Percentiles rank a stretch among this genome's conserved stretches.
phyloP scores from a whole-genome alignment of 2,888 invertebrate genomes.

The Orchestes rusci region DNA sequence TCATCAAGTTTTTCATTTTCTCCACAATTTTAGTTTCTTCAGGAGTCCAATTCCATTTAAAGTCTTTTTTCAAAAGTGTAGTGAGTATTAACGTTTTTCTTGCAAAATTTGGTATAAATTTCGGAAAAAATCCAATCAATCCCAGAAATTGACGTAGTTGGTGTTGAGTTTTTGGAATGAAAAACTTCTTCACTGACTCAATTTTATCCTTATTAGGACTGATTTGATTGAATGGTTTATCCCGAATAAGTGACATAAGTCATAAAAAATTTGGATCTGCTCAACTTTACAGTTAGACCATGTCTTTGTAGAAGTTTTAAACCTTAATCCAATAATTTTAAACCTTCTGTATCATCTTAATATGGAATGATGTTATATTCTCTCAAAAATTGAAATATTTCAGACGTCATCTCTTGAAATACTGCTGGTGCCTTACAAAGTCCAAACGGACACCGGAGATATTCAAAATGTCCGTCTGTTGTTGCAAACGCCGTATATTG shows the following conservation, averaged over 20 bases:
- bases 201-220: not conserved
- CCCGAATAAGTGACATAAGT: conserved; percentile 3
- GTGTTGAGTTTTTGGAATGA: conserved; percentile 1
- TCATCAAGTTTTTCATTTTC: no score
- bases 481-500: conserved; percentile 3
- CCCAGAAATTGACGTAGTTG: conserved; percentile 4
- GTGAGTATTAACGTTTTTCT: not conserved
- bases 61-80: no score
- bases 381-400: not conserved
- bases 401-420: conserved; percentile 5
- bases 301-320: conserved; percentile 2
- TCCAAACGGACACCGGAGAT: not conserved
- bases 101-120: no score
- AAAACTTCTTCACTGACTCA: conserved; percentile 1
- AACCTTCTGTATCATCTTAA: conserved; percentile 4
- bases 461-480: conserved; percentile 4
- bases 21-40: no score
- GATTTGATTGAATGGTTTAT: conserved; percentile 2
- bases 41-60: no score
- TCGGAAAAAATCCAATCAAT: conserved; percentile 1
- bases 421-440: conserved; percentile 3
- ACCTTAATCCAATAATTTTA: conserved; percentile 1
- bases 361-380: conserved; percentile 3
- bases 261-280: not conserved
- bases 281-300: conserved; percentile 2